Percentiles rank a stretch among this genome's conserved stretches.
Evolutionary conservation across 2,113 vertebrate species (phyloP).

Genomic region (Pan troglodytes): DNA sequence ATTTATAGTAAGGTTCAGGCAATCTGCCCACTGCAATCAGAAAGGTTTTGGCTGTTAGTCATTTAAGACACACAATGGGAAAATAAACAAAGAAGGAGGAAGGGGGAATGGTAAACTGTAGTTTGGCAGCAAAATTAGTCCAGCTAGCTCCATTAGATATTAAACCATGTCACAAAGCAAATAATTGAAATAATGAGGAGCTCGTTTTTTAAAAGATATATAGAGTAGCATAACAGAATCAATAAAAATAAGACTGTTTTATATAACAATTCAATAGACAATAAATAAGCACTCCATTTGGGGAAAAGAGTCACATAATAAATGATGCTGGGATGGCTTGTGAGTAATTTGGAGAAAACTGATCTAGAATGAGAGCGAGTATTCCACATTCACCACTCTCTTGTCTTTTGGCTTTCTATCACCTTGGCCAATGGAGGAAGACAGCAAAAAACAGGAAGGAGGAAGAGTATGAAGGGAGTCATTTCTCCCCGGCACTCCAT

Average conservation of each 20-base stretch:
- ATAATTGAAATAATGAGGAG: neutral
- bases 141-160: neutral
- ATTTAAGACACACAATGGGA: neutral
- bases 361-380: fast-evolving
- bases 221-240: neutral
- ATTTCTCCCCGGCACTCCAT: fast-evolving
- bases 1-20: neutral
- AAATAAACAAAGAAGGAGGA: neutral
- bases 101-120: neutral
- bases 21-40: neutral
- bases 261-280: neutral
- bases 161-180: neutral
- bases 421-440: neutral
- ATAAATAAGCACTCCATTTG: neutral
- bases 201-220: neutral
- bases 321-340: neutral
- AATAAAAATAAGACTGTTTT: neutral
- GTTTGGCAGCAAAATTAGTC: neutral
- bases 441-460: neutral
- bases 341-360: neutral
- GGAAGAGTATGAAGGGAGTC: fast-evolving
- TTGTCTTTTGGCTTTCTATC: neutral
- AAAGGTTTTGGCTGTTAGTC: neutral
- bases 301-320: neutral
- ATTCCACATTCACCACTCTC: fast-evolving